These are phyloP conservation scores for Protaetia brevitarsis DNA, from an alignment of 1,140 invertebrate genomes.

Conservation along the genomic window DNA sequence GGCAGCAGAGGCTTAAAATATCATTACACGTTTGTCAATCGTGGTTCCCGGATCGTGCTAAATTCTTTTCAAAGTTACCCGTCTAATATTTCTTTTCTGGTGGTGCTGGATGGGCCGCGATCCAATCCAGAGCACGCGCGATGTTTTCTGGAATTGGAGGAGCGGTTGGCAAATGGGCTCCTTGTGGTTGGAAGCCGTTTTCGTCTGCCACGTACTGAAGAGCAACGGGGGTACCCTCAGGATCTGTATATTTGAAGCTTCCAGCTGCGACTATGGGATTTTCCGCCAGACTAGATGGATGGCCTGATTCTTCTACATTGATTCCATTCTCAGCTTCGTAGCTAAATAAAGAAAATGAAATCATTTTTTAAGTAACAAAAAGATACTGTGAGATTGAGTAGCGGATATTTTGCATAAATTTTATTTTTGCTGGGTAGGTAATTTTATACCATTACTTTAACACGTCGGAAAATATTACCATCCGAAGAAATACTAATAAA, in stretches of 20 bases:
- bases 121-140: conserved; percentile 46
- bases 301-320: not conserved
- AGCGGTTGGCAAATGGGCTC: conserved; percentile 55
- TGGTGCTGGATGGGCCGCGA: conserved; percentile 45
- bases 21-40: not conserved
- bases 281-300: not conserved
- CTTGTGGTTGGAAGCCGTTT: conserved; percentile 56
- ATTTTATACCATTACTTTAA: no score
- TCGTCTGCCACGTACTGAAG: conserved; percentile 58
- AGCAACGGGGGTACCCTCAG: conserved; percentile 53
- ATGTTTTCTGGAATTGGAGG: conserved; percentile 50
- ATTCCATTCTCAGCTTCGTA: conserved; percentile 11
- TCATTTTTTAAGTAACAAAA: not conserved
- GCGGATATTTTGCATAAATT: no score
- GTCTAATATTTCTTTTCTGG: conserved; percentile 23
- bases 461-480: no score
- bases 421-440: no score
- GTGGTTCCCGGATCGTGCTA: not conserved
- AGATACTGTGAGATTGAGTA: no score
- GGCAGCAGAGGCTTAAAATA: not conserved
- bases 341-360: not conserved
- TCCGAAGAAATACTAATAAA: no score
- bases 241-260: conserved; percentile 52
- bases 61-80: not conserved
- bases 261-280: conserved; percentile 44